phyloP scores from a whole-genome alignment of 2,113 vertebrate species.

The Echinops telfairi region DNA sequence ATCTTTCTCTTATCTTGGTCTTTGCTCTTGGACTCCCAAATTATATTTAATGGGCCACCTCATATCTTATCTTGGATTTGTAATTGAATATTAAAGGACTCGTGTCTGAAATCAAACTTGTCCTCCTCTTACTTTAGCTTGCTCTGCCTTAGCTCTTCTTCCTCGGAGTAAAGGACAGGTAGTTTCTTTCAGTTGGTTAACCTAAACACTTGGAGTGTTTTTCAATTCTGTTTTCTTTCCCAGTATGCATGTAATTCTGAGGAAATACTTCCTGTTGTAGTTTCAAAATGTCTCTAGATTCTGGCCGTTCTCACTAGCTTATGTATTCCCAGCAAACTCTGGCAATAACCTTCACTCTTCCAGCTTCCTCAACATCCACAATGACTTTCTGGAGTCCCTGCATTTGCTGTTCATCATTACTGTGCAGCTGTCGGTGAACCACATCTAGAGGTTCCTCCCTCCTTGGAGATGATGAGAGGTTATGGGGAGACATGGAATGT shows the following conservation, averaged over 20 bases:
- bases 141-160: background rate
- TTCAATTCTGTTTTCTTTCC: background rate
- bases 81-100: background rate
- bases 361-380: background rate
- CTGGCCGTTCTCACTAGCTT: background rate
- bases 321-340: background rate
- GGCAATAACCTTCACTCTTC: background rate
- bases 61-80: constrained; percentile 8
- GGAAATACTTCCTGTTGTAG: background rate
- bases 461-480: background rate
- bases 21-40: background rate
- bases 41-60: background rate
- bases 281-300: background rate
- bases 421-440: background rate
- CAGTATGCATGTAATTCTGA: background rate
- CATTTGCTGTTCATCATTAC: background rate
- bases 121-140: background rate
- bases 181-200: background rate
- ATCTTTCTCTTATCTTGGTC: background rate
- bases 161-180: background rate
- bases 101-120: background rate
- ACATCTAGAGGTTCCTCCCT: background rate
- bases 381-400: background rate
- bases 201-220: background rate
- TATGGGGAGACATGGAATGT: background rate